Percentiles rank a stretch among this genome's conserved stretches.
phyloP scores from a whole-genome alignment of 2,797 vertebrate species.

The Enteromius trimaculatus region DNA sequence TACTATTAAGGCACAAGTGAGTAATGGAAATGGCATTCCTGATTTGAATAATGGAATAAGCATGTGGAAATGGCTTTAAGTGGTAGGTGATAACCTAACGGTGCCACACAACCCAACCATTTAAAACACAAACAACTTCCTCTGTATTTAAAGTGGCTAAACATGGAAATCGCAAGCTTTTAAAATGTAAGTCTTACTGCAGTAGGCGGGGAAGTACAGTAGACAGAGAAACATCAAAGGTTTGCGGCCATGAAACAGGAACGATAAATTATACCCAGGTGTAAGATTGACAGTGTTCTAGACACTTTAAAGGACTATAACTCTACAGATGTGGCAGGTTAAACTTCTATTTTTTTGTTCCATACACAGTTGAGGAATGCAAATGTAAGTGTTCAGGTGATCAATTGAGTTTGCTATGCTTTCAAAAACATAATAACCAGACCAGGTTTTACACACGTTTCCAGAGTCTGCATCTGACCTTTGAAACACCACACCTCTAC shows the following conservation, averaged over 20 bases:
- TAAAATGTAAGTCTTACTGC: slow-evolving; percentile 6
- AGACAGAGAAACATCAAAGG: slow-evolving; percentile 21
- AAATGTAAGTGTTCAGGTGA: slow-evolving; percentile 6
- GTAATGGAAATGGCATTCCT: slow-evolving; percentile 1
- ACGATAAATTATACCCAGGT: slow-evolving; percentile 22
- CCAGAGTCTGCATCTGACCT: neutral
- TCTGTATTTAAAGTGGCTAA: neutral
- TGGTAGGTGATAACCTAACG: slow-evolving; percentile 24
- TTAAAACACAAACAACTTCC: neutral
- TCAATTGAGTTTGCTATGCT: neutral
- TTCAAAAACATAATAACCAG: slow-evolving; percentile 25
- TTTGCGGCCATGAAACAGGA: slow-evolving; percentile 5
- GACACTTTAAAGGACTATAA: slow-evolving; percentile 32
- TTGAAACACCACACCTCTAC: neutral
- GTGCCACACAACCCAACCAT: neutral
- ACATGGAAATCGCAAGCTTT: slow-evolving; percentile 10
- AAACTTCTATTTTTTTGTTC: neutral
- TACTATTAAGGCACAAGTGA: neutral
- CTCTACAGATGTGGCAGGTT: slow-evolving; percentile 24
- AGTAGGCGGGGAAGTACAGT: slow-evolving; percentile 6
- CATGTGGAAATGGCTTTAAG: slow-evolving; percentile 24
- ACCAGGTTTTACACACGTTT: neutral
- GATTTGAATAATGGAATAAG: neutral
- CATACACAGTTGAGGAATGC: slow-evolving; percentile 18
- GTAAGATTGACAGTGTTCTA: neutral